Conservation (phyloP, 2,797 vertebrate genomes). For the Leucoraja ocellata region DNA sequence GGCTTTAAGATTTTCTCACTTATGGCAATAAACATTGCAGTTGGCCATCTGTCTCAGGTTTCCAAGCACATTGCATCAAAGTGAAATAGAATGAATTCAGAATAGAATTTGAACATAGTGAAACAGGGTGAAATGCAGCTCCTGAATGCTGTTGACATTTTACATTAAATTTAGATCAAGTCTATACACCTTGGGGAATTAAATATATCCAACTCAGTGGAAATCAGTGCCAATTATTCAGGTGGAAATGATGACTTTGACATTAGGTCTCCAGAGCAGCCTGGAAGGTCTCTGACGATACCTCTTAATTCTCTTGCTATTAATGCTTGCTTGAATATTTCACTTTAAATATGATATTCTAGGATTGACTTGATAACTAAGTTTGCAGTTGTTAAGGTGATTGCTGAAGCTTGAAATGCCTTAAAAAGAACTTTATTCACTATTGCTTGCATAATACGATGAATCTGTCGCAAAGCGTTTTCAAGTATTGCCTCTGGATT, state of each 20-base stretch:
- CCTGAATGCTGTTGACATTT: background rate
- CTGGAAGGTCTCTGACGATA: background rate
- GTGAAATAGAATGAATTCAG: background rate
- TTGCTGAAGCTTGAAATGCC: background rate
- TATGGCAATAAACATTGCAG: background rate
- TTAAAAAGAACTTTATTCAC: background rate
- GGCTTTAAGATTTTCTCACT: background rate
- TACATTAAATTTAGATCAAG: background rate
- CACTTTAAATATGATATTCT: background rate
- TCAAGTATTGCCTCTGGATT: background rate
- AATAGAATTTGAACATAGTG: background rate
- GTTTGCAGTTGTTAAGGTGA: background rate
- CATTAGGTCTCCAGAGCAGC: background rate
- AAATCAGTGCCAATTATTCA: background rate
- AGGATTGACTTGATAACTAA: background rate
- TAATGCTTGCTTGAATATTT: background rate
- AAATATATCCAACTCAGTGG: background rate
- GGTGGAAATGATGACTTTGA: conserved; percentile 1
- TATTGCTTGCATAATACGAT: background rate
- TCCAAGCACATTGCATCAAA: background rate
- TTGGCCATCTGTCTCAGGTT: background rate
- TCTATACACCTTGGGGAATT: background rate
- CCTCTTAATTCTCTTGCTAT: background rate
- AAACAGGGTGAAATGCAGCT: background rate
- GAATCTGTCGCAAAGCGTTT: background rate